Base-by-base conservation (phyloP, 1,140 invertebrate genomes). In the Marisa cornuarietis region DNA sequence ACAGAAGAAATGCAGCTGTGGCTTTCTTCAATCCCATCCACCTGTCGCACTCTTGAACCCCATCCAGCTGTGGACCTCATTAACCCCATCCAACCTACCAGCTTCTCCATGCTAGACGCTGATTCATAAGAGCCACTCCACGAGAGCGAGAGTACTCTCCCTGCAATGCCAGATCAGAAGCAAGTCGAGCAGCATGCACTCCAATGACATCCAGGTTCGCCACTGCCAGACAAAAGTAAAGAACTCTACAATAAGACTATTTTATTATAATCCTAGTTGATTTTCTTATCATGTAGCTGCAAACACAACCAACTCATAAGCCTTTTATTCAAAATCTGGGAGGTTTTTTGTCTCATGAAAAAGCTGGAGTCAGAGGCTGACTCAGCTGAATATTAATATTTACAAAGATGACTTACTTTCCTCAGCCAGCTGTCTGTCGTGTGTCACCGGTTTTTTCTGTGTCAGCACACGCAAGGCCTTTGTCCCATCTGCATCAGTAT, bases 381-480 rank as follows among this genome's bases (percentile, higher is more conserved):
- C 11, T 58, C 54, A 14, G 54, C 54, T 18, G 2, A 58, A 58
- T 18, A 18, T 20, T 63, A 20, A 52, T 52, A 31, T 20, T 26
- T n/a, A 68, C 13, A 68, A 22, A 16, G 22, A 31, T 18, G 54
- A 81, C 84, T 81, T 81, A 90, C 88, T 81, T 82, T 83, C 80
- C 78, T 90, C 88, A 51, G 88, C 85, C 7, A 85, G 69, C 14
- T 84, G 68, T 66, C 88, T 82, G 75, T 88, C 84, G 10, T 75
- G 62, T 4, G 89, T 90, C 22, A 86, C 77, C 9, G 87, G 85
- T 74, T 83, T 86, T 9, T 65, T 78, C 62, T 86, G 83, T 22
- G 88, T 89, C 24, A 88, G 54, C 11, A 90, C 87, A 68, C 87
- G 79, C 58, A 90, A 75, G 10, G 87, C 87, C 69, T 85, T 84